phyloP scores from a whole-genome alignment of 2,113 vertebrate species.

The Leuciscus idus region DNA sequence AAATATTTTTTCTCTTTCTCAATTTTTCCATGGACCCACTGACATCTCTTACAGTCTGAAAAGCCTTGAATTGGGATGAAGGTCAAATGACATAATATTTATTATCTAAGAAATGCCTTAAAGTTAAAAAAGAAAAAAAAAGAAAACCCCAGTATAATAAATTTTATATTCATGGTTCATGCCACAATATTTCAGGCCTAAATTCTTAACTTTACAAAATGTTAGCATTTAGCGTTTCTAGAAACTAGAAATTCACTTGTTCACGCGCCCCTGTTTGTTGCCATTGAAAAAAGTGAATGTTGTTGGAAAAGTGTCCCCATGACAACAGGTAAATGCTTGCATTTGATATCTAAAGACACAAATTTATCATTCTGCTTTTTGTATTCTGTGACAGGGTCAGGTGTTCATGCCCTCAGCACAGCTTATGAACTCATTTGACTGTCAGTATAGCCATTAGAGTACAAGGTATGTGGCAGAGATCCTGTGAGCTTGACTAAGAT shows the following conservation, averaged over 20 bases:
- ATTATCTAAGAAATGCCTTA: neutral
- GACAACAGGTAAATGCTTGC: neutral
- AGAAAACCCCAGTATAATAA: neutral
- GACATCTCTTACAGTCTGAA: neutral
- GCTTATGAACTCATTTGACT: constrained; percentile 24
- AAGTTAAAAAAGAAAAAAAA: neutral
- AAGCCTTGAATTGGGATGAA: neutral
- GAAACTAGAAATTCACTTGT: neutral
- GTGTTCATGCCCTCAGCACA: constrained; percentile 19
- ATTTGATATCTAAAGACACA: neutral
- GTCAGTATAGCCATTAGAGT: constrained; percentile 29
- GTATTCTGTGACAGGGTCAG: constrained; percentile 19
- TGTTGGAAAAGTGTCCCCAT: neutral
- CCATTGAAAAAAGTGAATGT: neutral
- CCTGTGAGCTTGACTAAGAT: constrained; percentile 28
- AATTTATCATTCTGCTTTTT: neutral
- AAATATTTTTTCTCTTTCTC: neutral
- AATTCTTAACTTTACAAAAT: neutral
- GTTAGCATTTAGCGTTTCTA: neutral
- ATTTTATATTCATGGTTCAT: neutral
- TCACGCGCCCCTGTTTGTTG: neutral
- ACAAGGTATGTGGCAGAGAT: constrained; percentile 18
- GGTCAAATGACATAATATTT: constrained; percentile 8
- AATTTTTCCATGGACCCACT: neutral
- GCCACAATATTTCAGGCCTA: neutral